Evolutionary conservation across 2,113 vertebrate genomes (phyloP).

Genomic region (Phyllostomus discolor): DNA sequence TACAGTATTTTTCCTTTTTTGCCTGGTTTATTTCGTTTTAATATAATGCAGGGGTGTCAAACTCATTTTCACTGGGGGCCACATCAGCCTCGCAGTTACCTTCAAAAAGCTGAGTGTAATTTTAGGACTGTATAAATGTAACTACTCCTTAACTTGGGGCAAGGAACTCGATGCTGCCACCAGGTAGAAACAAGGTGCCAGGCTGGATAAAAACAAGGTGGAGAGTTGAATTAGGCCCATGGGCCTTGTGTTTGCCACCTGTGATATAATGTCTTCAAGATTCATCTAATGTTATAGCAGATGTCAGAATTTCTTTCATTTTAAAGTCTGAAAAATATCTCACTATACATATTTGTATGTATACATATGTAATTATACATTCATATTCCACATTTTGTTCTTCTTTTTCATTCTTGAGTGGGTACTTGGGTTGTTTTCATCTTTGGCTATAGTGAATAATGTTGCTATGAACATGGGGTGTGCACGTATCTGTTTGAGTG

Average conservation of each 20-base stretch:
- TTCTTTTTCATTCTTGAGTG: neutral
- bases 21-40: neutral
- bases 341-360: neutral
- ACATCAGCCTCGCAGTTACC: too few relatives aligned
- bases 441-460: neutral
- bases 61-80: too few relatives aligned
- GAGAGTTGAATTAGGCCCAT: too few relatives aligned
- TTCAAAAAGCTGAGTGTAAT: too few relatives aligned
- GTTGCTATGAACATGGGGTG: neutral
- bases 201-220: too few relatives aligned
- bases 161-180: too few relatives aligned
- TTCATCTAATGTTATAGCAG: neutral
- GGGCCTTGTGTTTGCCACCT: too few relatives aligned
- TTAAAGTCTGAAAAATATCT: neutral
- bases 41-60: too few relatives aligned
- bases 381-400: neutral
- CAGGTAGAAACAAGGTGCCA: too few relatives aligned
- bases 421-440: neutral
- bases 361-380: neutral
- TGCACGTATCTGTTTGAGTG: neutral
- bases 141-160: too few relatives aligned
- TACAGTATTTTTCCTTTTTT: neutral
- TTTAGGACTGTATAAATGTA: too few relatives aligned
- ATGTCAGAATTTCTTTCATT: neutral
- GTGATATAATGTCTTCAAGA: neutral